Evolutionary conservation across 1,140 invertebrate species (phyloP).

Genomic region (Pteromalus puparum): DNA sequence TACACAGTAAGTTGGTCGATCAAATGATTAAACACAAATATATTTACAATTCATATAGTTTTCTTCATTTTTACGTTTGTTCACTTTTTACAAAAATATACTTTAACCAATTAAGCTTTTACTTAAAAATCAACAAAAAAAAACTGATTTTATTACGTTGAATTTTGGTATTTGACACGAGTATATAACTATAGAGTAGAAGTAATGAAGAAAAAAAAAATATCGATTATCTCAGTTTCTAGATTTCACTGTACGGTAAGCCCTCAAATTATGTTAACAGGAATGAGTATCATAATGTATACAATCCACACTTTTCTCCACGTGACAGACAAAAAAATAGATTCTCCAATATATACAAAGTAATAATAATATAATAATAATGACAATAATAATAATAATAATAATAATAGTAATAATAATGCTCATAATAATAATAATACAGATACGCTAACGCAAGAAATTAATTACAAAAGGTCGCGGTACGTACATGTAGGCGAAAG

Average conservation of each 20-base stretch:
- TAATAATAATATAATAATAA: neutral
- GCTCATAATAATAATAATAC: neutral
- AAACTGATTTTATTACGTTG: neutral
- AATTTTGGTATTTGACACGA: neutral
- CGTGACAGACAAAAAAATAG: constrained; percentile 12
- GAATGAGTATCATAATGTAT: constrained; percentile 38
- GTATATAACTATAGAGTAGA: neutral
- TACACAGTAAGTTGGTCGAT: constrained; percentile 36
- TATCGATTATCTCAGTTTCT: neutral
- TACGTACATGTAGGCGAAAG: constrained; percentile 56
- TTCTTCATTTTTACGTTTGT: neutral
- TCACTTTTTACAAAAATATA: constrained; percentile 51
- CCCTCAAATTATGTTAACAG: constrained; percentile 33
- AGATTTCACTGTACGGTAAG: constrained; percentile 52
- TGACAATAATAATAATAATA: neutral
- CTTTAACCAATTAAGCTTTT: constrained; percentile 31
- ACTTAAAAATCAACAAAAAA: constrained; percentile 22
- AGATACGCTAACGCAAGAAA: constrained; percentile 7
- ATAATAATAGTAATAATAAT: neutral
- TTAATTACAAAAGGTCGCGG: constrained; percentile 50
- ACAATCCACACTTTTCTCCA: neutral
- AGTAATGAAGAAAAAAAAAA: constrained; percentile 17
- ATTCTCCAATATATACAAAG: constrained; percentile 1
- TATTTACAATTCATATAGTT: constrained; percentile 51
- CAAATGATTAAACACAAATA: constrained; percentile 45